Evolutionary conservation across 1,140 invertebrate species (phyloP).

Genomic region (Tetramorium alpestre): DNA sequence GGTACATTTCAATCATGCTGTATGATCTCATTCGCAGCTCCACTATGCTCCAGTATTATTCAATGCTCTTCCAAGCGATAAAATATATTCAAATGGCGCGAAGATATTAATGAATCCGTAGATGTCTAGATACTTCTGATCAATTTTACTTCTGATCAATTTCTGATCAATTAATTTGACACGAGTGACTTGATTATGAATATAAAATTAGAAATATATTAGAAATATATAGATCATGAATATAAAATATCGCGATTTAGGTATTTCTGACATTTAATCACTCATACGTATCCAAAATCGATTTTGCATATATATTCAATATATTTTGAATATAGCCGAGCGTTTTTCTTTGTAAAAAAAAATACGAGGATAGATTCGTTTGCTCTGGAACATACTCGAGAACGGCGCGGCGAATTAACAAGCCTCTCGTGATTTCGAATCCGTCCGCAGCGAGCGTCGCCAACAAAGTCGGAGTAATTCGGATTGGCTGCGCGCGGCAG

Average conservation of each 20-base stretch:
- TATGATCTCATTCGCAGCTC: neutral
- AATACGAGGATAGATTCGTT: slow-evolving; percentile 4
- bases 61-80: neutral
- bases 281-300: neutral
- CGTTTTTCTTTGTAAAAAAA: neutral
- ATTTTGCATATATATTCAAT: neutral
- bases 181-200: neutral
- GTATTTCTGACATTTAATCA: neutral
- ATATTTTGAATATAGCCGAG: neutral
- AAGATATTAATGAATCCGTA: neutral
- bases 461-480: slow-evolving; percentile 56
- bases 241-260: neutral
- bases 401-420: slow-evolving; percentile 35
- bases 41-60: neutral
- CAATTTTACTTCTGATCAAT: no score
- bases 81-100: neutral
- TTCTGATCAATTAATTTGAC: neutral
- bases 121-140: neutral
- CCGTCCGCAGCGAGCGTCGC: slow-evolving; percentile 44
- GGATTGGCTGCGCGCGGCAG: slow-evolving; percentile 46
- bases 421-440: slow-evolving; percentile 51
- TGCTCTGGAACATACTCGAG: slow-evolving; percentile 4
- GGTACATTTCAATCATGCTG: slow-evolving; percentile 21
- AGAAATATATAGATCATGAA: neutral
- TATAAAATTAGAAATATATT: no score